Evolutionary conservation across 2,888 invertebrate species (phyloP).

Genomic region (Lottia gigantea): DNA sequence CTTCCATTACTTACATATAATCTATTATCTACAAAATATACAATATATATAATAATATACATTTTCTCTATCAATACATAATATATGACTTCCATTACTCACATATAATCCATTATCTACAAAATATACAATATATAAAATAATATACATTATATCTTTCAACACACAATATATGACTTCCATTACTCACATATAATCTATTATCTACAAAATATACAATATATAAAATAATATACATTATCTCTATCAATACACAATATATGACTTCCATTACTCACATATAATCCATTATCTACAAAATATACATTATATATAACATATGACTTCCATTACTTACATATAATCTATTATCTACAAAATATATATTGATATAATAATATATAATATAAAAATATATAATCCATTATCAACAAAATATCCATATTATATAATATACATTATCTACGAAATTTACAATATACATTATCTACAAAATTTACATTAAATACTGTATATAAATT

Average conservation of each 20-base stretch:
- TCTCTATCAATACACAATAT: constrained; percentile 27
- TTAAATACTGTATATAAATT: too few species aligned
- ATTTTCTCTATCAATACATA: constrained; percentile 28
- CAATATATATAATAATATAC: too few species aligned
- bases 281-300: constrained; percentile 27
- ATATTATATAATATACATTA: too few species aligned
- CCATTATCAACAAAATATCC: too few species aligned
- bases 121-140: constrained; percentile 27
- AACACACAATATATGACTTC: constrained; percentile 31
- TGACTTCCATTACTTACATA: constrained; percentile 36
- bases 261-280: constrained; percentile 32
- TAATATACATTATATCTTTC: constrained; percentile 17
- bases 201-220: constrained; percentile 26
- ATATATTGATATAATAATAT: constrained; percentile 14
- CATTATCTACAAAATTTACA: too few species aligned
- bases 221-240: constrained; percentile 11
- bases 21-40: constrained; percentile 21
- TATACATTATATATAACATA: constrained; percentile 29
- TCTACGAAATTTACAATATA: too few species aligned
- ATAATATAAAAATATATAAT: constrained; percentile 2
- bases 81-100: constrained; percentile 34
- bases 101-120: constrained; percentile 28
- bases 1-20: constrained; percentile 26
- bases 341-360: constrained; percentile 26
- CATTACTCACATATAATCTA: constrained; percentile 33